A percentile compares a stretch with the other conserved stretches of the same genome.
Evolutionary conservation across 53 echinoderm and acorn worm species (phyloP).

Genomic region (Paelopatides confundens): DNA sequence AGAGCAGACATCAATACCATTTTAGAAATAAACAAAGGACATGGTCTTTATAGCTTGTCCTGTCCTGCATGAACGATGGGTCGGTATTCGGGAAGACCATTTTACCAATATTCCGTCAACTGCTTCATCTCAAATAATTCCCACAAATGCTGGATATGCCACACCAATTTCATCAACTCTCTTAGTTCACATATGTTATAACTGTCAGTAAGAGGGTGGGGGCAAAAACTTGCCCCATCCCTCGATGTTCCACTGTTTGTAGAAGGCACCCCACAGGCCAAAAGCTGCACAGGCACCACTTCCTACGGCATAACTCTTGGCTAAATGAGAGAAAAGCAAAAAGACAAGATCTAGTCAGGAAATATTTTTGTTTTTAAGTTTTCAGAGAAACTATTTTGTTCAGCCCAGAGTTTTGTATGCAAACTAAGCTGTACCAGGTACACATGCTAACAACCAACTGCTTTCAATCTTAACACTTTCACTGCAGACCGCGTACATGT

Average conservation of each 20-base stretch:
- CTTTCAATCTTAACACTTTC: too few species aligned
- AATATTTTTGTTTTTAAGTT: not conserved
- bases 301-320: constrained; percentile 72
- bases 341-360: not conserved
- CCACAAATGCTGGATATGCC: not conserved
- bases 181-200: not conserved
- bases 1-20: too few species aligned
- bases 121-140: not conserved
- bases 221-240: constrained; percentile 70
- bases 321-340: constrained; percentile 63
- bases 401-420: too few species aligned
- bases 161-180: not conserved
- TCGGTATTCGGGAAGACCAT: not conserved
- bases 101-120: too few species aligned
- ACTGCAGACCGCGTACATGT: too few species aligned
- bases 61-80: too few species aligned
- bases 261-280: constrained; percentile 67
- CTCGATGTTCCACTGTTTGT: constrained; percentile 68
- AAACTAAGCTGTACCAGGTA: too few species aligned
- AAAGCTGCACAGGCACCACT: constrained; percentile 66
- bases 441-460: too few species aligned
- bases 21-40: too few species aligned
- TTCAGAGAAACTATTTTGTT: too few species aligned
- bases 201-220: constrained; percentile 56
- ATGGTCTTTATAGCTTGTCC: too few species aligned